Conservation (phyloP, 1,140 invertebrate species). For the Trachymyrmex cornetzi region DNA sequence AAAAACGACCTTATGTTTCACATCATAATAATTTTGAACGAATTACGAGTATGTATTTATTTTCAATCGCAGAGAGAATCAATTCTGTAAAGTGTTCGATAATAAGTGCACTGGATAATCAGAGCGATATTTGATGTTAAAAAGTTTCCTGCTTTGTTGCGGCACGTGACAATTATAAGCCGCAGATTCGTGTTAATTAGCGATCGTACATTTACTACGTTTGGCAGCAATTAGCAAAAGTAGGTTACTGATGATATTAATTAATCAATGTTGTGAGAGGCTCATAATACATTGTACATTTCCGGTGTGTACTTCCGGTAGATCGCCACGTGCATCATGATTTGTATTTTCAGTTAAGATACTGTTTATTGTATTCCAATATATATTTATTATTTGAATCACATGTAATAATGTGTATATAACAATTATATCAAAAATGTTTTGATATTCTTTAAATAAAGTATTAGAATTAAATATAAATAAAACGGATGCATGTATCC, state of each 20-base stretch:
- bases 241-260: constrained; percentile 53
- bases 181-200: constrained; percentile 27
- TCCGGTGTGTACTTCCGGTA: background rate
- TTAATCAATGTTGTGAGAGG: constrained; percentile 38
- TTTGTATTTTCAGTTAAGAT: background rate
- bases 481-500: background rate
- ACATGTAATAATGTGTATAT: background rate
- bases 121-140: background rate
- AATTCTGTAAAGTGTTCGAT: background rate
- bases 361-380: background rate
- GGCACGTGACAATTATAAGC: constrained; percentile 26
- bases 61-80: background rate
- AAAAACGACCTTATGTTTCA: background rate
- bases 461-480: background rate
- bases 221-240: constrained; percentile 23
- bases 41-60: background rate
- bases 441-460: background rate
- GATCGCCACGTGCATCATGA: constrained; percentile 2
- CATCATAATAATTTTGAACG: background rate
- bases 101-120: background rate
- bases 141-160: background rate
- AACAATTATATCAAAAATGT: background rate
- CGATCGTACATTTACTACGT: background rate
- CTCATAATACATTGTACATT: constrained; percentile 1
- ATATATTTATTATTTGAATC: background rate